phyloP scores from a whole-genome alignment of 2,888 invertebrate genomes.

The Eupeodes latifasciatus region DNA sequence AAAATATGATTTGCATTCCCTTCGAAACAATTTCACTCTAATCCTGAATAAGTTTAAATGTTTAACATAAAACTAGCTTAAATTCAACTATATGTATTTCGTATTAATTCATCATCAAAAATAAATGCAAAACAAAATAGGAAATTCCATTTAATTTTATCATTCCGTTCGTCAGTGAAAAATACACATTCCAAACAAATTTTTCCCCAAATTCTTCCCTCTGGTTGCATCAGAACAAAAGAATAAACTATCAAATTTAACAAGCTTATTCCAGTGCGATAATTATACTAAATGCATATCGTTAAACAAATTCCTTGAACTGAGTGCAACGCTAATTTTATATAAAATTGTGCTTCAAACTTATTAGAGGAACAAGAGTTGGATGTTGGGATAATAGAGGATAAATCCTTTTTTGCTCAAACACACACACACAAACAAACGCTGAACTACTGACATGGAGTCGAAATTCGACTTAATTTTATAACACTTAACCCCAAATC shows the following conservation, averaged over 20 bases:
- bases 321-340: constrained; percentile 13
- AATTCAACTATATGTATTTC: too few relatives aligned
- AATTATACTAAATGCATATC: background rate
- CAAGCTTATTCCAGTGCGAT: background rate
- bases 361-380: background rate
- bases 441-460: background rate
- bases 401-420: background rate
- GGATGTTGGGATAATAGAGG: background rate
- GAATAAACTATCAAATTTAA: background rate
- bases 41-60: too few relatives aligned
- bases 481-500: constrained; percentile 6
- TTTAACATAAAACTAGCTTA: too few relatives aligned
- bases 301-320: constrained; percentile 11
- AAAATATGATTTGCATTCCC: too few relatives aligned
- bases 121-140: too few relatives aligned
- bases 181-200: too few relatives aligned
- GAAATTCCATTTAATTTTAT: too few relatives aligned
- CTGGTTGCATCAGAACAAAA: background rate
- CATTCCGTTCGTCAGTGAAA: too few relatives aligned
- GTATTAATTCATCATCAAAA: too few relatives aligned
- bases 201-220: too few relatives aligned
- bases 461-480: constrained; percentile 1
- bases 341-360: constrained; percentile 9
- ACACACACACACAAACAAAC: background rate
- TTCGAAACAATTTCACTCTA: too few relatives aligned